Evolutionary conservation across 2,113 vertebrate species (phyloP).

Genomic region (Hassar affinis): DNA sequence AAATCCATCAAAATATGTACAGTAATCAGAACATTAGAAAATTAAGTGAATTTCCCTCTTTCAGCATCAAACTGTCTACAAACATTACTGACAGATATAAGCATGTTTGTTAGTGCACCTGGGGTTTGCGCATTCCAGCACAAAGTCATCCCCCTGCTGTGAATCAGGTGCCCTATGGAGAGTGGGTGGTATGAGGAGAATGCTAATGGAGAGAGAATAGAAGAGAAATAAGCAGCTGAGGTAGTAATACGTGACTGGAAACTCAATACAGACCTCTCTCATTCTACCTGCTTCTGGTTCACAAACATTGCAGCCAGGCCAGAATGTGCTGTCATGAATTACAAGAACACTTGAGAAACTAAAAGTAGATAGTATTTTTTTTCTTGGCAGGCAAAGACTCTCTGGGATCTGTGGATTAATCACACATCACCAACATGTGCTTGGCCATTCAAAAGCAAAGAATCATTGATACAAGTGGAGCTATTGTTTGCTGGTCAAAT

Average conservation of each 20-base stretch:
- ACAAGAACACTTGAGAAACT: background rate
- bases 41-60: background rate
- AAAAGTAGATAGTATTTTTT: background rate
- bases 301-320: background rate
- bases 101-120: conserved; percentile 9
- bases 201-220: background rate
- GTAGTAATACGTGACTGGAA: conserved; percentile 43
- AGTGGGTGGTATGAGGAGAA: conserved; percentile 12
- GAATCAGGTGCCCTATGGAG: conserved; percentile 11
- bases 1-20: background rate
- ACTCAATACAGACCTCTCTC: conserved; percentile 33
- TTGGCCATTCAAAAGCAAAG: background rate
- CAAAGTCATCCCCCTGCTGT: background rate
- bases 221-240: conserved; percentile 29
- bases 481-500: background rate
- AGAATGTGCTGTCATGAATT: conserved; percentile 28
- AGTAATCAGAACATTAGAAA: background rate
- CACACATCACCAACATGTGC: background rate
- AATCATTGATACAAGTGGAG: background rate
- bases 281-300: background rate
- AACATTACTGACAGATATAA: conserved; percentile 14
- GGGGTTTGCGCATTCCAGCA: conserved; percentile 9
- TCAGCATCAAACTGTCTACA: background rate
- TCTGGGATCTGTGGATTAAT: background rate
- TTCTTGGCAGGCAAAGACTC: background rate